These are phyloP conservation scores for Watsonalla cultraria DNA, from an alignment of 2,888 invertebrate species.

Conservation along the genomic window DNA sequence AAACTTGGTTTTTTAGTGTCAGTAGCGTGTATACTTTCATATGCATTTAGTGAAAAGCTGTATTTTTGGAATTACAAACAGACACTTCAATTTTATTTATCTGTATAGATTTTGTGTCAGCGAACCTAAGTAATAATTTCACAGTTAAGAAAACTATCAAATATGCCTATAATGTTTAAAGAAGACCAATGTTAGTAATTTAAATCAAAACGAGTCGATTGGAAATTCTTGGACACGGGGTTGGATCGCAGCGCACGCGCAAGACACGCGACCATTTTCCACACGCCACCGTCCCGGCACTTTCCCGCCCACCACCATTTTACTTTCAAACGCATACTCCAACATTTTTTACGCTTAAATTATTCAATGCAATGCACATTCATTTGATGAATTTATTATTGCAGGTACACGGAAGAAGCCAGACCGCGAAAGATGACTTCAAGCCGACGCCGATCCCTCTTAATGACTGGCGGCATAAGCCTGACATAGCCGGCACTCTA, in stretches of 20 bases:
- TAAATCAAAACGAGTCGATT: slow-evolving; percentile 52
- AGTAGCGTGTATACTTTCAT: too few relatives aligned
- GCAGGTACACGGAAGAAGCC: slow-evolving; percentile 53
- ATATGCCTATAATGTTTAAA: slow-evolving; percentile 3
- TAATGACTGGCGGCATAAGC: slow-evolving; percentile 43
- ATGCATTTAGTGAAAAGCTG: too few relatives aligned
- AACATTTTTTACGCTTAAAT: slow-evolving; percentile 41
- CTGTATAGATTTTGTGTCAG: slow-evolving; percentile 8
- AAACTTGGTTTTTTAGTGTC: too few relatives aligned
- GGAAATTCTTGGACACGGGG: slow-evolving; percentile 51
- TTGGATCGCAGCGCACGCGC: slow-evolving; percentile 32
- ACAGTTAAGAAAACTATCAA: slow-evolving; percentile 5
- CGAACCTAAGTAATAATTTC: not conserved
- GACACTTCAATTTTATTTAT: too few relatives aligned
- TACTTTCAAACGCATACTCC: slow-evolving; percentile 74
- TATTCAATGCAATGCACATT: slow-evolving; percentile 6
- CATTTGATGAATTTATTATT: slow-evolving; percentile 22
- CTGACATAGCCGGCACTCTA: slow-evolving; percentile 32
- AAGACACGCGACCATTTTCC: slow-evolving; percentile 49
- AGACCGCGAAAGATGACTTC: slow-evolving; percentile 50
- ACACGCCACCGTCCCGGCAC: slow-evolving; percentile 52
- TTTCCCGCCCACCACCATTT: slow-evolving; percentile 67
- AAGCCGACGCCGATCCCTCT: slow-evolving; percentile 67
- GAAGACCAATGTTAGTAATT: slow-evolving; percentile 6
- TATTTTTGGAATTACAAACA: too few relatives aligned